Base-by-base conservation (phyloP, 2,797 vertebrate genomes). In the Sibirionetta formosa region DNA sequence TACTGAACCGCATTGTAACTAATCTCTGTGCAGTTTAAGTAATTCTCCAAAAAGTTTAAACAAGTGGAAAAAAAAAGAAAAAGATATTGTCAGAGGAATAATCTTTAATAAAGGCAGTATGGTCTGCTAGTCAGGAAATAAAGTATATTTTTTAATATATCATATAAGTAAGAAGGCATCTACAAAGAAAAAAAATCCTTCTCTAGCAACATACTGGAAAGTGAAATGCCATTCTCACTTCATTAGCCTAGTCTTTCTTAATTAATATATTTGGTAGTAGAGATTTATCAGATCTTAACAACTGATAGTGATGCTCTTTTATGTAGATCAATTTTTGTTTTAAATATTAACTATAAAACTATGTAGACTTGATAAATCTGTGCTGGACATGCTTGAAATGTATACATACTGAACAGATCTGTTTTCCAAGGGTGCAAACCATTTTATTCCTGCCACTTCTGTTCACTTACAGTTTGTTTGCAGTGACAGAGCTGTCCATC, bases 41-140 rank as follows among this genome's bases (percentile, higher is more conserved):
- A 75, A 80, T 40, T 87, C 76, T 83, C 70, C 77, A 86, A 80
- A 89, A 89, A 85, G 35, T 60, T 80, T 77, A 48, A 94, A 77
- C 5, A 82, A 91, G 53, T 73, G 56, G 10, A 82, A 93, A 16
- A 80, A 93, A 50, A 26, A 50, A 50, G n/a, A 23, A 46, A 20
- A 46, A 46, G 1, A 10, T 84, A 82, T 57, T 91, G 70, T 76
- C 87, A 90, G 73, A 88, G 77, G 86, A 95, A 60, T 78, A 70
- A 72, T 92, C 20, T 92, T 94, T 96, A 96, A 56, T 89, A 91
- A 94, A 78, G 42, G n/a, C 27, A 89, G 51, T 61, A 78, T 54
- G 69, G 64, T 81, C 65, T 85, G 70, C 38, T 60, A 36, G 70
- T 73, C 57, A 83, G 84, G 76, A 96, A 93, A 86, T 82, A 73